Conservation (phyloP, 2,888 invertebrate species). For the Tetranychus piercei region DNA sequence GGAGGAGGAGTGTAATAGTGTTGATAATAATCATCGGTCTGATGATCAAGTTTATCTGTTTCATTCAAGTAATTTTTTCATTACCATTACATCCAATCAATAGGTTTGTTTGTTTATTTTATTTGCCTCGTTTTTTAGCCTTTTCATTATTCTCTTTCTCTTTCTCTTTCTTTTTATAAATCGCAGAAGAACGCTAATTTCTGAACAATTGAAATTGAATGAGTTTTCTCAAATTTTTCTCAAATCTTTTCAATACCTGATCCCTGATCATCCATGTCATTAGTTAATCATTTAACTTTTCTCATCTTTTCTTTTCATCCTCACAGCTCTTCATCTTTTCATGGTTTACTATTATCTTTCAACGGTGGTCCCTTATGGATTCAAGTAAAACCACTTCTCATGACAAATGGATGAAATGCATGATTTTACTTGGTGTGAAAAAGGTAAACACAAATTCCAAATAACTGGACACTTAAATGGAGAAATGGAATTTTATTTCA, state of each 20-base stretch:
- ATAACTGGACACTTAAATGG: not conserved
- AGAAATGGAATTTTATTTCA: not conserved
- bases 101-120: not conserved
- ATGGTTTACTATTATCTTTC: no score
- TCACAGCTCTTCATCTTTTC: no score
- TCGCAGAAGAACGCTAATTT: no score
- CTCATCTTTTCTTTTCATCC: no score
- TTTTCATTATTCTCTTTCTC: not conserved
- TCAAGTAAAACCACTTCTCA: not conserved
- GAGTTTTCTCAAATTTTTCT: no score
- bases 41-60: not conserved
- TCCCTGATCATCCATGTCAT: no score
- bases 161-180: not conserved
- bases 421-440: not conserved
- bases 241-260: no score
- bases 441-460: not conserved
- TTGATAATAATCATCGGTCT: not conserved
- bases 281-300: no score
- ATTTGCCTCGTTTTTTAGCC: not conserved
- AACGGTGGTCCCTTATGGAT: no score
- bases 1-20: not conserved
- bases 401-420: constrained; percentile 1
- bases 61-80: not conserved
- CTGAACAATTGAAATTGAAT: no score
- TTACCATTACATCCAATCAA: not conserved